Evolutionary conservation across 2,113 vertebrate genomes (phyloP), one percentile per base, ranked within the genome.

Genomic region (Coregonus clupeaformis): DNA sequence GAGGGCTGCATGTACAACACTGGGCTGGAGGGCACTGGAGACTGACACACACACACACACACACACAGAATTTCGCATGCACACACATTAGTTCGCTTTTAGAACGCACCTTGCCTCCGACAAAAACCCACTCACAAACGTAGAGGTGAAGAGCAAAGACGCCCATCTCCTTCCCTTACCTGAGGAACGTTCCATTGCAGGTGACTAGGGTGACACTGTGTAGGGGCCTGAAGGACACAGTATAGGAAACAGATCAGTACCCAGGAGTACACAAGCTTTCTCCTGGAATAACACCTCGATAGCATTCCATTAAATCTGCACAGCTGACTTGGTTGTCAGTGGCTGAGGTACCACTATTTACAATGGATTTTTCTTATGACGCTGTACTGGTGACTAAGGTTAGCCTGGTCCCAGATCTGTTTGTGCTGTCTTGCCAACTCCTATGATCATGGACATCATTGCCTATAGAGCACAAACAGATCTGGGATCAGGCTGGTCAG

Each of bases 1-100:
- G 88, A 65, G 18, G 68, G 84, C 74, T 89, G 91, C n/a, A 85
- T 12, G 70, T 80, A 89, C 63, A 85, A 3, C 7, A 77, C 67
- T 25, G 87, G 81, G 64, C 69, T 80, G 49, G 84, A 78, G 63
- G 82, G 65, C 2, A 85, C 63, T 49, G 74, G 73, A 24, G 78
- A 55, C 91, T 91, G 82, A 75, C 49, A 72, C 24, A 69, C 24
- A 75, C 11, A 70, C 64, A 73, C 36, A 66, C 59, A 60, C 52
- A 36, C 73, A 79, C 71, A 25, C 7, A 25, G 6, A 65, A n/a
- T n/a, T n/a, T n/a, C n/a, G n/a, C n/a, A n/a, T n/a, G n/a, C n/a
- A n/a, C n/a, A n/a, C n/a, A n/a, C n/a, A n/a, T 57, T 24, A 72
- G 13, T 25, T 5, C 3, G 13, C 6, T 9, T 13, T 22, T 49